Evolutionary conservation across 2,113 vertebrate genomes (phyloP).

Genomic region (Excalfactoria chinensis): DNA sequence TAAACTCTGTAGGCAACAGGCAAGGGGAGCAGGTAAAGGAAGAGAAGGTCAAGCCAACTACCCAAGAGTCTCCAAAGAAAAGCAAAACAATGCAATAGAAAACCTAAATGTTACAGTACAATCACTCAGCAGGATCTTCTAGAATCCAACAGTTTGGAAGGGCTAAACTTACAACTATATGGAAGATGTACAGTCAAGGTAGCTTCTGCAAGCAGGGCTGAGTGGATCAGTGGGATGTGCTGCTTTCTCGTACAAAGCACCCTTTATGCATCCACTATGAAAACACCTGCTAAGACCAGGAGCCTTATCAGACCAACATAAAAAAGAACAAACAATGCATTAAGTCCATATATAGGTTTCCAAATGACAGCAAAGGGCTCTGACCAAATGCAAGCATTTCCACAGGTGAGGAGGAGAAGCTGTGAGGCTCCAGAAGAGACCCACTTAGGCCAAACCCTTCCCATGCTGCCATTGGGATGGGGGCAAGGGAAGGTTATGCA

Average conservation of each 20-base stretch:
- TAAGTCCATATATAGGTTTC: background rate
- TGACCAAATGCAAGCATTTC: constrained; percentile 26
- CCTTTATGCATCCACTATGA: background rate
- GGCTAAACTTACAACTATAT: background rate
- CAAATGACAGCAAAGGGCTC: constrained; percentile 17
- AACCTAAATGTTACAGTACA: background rate
- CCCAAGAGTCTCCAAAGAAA: background rate
- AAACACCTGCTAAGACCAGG: background rate
- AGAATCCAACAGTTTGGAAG: background rate
- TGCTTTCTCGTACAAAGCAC: constrained; percentile 27
- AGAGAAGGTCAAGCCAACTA: background rate
- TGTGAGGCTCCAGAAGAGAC: background rate
- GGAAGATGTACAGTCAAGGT: background rate
- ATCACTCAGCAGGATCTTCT: background rate
- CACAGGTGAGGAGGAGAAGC: background rate
- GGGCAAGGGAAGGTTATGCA: background rate
- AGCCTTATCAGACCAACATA: constrained; percentile 2
- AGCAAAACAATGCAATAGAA: background rate
- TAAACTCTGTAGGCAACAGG: background rate
- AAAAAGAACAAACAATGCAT: constrained; percentile 23
- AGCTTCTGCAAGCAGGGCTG: background rate
- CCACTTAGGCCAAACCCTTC: background rate
- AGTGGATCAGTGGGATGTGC: background rate
- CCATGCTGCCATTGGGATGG: background rate
- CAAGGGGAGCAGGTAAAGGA: background rate